Percentiles rank a stretch among this genome's conserved stretches.
phyloP scores from a whole-genome alignment of 2,888 invertebrate genomes.

The Dasypolia templi region DNA sequence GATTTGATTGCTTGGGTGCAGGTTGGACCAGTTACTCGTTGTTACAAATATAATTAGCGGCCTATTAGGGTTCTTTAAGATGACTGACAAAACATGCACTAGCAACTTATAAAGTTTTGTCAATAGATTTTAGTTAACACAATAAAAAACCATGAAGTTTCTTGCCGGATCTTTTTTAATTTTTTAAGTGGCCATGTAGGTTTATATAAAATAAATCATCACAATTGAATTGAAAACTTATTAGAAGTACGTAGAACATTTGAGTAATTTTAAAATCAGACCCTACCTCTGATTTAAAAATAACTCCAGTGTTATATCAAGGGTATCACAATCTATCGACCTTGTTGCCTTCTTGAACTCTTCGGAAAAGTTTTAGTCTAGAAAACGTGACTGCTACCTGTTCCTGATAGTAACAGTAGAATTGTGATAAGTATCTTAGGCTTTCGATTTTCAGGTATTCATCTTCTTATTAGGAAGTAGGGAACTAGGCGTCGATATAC shows the following conservation, averaged over 20 bases:
- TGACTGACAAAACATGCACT: constrained; percentile 18
- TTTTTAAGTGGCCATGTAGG: background rate
- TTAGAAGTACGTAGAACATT: too few relatives aligned
- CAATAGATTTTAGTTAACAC: background rate
- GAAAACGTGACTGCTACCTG: background rate
- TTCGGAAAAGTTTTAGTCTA: background rate
- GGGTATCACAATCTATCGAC: too few relatives aligned
- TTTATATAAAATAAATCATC: too few relatives aligned
- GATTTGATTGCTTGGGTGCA: constrained; percentile 43
- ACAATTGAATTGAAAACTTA: background rate
- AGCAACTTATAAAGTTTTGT: constrained; percentile 4
- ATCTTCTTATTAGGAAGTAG: too few relatives aligned
- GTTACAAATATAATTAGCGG: constrained; percentile 29
- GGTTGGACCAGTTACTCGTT: constrained; percentile 25
- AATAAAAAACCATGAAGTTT: background rate
- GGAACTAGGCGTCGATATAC: too few relatives aligned
- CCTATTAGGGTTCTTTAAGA: constrained; percentile 2
- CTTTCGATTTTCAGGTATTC: background rate
- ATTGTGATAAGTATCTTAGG: background rate
- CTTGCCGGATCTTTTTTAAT: background rate
- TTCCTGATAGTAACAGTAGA: background rate
- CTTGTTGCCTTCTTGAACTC: background rate
- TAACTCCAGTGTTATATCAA: background rate
- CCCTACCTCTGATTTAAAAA: background rate
- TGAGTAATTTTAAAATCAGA: too few relatives aligned